phyloP scores from a whole-genome alignment of 2,888 invertebrate genomes.

The Monopis laevigella region DNA sequence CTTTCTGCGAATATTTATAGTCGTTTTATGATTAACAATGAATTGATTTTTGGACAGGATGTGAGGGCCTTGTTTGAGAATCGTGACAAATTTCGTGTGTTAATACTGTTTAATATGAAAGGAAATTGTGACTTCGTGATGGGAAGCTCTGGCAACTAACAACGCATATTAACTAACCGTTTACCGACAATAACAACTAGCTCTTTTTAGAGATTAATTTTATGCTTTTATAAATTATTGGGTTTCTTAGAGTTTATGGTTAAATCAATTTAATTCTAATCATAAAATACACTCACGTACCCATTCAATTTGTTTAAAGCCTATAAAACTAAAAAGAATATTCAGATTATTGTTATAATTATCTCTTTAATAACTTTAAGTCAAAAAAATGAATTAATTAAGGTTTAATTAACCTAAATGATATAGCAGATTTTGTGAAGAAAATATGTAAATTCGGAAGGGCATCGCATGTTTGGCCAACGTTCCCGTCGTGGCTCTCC shows the following conservation, averaged over 20 bases:
- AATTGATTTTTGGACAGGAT: conserved; percentile 54
- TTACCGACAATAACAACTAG: conserved; percentile 9
- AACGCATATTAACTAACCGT: conserved; percentile 45
- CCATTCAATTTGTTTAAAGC: no score
- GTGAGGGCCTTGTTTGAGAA: conserved; percentile 32
- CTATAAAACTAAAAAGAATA: no score
- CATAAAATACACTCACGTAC: no score
- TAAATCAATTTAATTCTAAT: no score
- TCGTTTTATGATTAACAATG: conserved; percentile 52
- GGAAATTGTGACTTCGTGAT: conserved; percentile 58
- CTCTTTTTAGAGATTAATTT: no score
- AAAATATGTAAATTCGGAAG: conserved; percentile 5
- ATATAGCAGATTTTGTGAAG: conserved; percentile 3
- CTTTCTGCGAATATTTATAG: conserved; percentile 44
- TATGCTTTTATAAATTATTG: no score
- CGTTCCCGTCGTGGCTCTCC: conserved; percentile 24
- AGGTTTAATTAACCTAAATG: conserved; percentile 7
- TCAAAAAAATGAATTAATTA: no score
- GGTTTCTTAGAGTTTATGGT: no score
- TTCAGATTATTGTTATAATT: no score
- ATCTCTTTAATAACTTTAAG: no score
- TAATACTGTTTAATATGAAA: conserved; percentile 42
- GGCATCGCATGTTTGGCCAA: conserved; percentile 9
- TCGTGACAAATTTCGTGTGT: conserved; percentile 38
- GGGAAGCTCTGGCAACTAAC: conserved; percentile 38